Base-by-base conservation (phyloP, 2,888 invertebrate species). In the Idaea biselata region DNA sequence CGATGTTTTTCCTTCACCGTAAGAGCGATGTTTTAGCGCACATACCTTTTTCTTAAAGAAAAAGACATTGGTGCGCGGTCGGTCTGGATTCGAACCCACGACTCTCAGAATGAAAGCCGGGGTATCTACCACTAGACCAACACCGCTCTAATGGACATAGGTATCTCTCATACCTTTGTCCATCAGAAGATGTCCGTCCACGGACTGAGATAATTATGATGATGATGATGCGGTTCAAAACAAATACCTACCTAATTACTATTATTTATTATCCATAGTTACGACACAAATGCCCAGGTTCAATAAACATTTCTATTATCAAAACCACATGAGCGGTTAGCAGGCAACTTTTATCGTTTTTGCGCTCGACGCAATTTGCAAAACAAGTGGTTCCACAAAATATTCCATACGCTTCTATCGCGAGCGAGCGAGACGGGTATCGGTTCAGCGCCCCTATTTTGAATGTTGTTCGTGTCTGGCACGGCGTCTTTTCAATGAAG, bases 351-450 rank as follows among this genome's bases (percentile, higher is more conserved):
- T 87, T 86, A 87, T 86, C 84, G 69, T 69, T 83, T 86, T 88
- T 85, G 87, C 87, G 77, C 83, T 74, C 87, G 83, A 84, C 90
- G 91, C 88, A 90, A 89, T 88, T 86, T 78, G 89, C 87, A 90
- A 91, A 90, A 87, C 88, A 89, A 89, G 84, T 84, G 83, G 84
- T 87, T 84, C 88, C 84, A 89, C 87, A 91, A 92, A 81, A 91
- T 85, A 89, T 91, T 92, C 91, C 91, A 88, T 89, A 86, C 81
- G 76, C 80, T 86, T 88, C 81, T 88, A 88, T 90, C 86, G 87
- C 86, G 91, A 73, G 84, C 68, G 87, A 92, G 81, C 67, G 89
- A 88, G 92, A 91, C 75, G 68, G 72, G 60, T 73, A 74, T 75
- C 68, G 79, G 80, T 90, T 85, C 74, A 70, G 69, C 79, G 84